Evolutionary conservation across 1,140 invertebrate species (phyloP).

Genomic region (Apolygus lucorum): DNA sequence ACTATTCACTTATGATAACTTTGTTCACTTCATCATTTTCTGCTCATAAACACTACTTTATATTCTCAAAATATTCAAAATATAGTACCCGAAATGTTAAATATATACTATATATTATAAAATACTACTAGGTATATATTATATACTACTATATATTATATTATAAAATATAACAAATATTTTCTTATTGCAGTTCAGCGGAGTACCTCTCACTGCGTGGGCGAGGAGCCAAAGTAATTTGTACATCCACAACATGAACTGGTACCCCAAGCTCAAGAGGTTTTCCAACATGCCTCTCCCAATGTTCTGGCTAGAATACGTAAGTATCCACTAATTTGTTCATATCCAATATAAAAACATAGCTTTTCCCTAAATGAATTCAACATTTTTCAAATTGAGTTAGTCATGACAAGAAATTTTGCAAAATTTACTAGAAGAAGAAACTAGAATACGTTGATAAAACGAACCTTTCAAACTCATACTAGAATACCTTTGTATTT

Average conservation of each 20-base stretch:
- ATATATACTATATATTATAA: not conserved
- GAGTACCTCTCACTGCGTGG: slow-evolving; percentile 45
- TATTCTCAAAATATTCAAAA: not conserved
- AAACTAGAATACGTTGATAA: not conserved
- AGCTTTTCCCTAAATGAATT: not conserved
- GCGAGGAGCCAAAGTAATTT: slow-evolving; percentile 52
- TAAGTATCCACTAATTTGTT: slow-evolving; percentile 38
- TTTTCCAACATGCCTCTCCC: slow-evolving; percentile 49
- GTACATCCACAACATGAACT: slow-evolving; percentile 42
- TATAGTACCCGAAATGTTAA: not conserved
- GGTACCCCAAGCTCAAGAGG: slow-evolving; percentile 40
- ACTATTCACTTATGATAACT: no score
- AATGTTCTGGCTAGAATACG: slow-evolving; percentile 54
- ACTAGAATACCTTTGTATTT: not conserved
- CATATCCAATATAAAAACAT: not conserved
- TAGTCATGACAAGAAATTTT: not conserved
- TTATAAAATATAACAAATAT: not conserved
- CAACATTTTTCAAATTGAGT: not conserved
- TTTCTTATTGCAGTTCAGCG: slow-evolving; percentile 43
- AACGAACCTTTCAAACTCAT: not conserved
- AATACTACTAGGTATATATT: not conserved
- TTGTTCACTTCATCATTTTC: no score
- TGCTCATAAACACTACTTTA: not conserved
- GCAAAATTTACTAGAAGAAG: not conserved
- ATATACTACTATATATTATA: not conserved